Conservation (phyloP, 2,888 invertebrate species). For the Rhimphoctona megacephalus region DNA sequence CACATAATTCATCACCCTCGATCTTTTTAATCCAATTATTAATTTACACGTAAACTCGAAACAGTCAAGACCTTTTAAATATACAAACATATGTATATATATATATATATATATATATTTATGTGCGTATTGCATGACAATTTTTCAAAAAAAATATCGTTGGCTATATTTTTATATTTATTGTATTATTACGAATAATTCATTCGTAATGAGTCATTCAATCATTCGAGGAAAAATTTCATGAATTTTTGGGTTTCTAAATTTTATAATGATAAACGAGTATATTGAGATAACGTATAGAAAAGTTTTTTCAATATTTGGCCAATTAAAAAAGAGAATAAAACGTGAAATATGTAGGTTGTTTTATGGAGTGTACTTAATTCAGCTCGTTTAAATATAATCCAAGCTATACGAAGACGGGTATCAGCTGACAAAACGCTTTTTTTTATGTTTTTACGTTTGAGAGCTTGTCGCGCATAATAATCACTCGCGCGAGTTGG, state of each 20-base stretch:
- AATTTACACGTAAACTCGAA: constrained; percentile 17
- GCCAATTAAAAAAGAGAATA: not conserved
- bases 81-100: not conserved
- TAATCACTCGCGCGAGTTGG: constrained; percentile 76
- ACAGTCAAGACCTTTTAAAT: not conserved
- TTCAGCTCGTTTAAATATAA: constrained; percentile 76
- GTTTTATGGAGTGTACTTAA: constrained; percentile 23
- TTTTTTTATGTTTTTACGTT: constrained; percentile 5
- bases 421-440: constrained; percentile 67
- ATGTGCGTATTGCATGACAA: constrained; percentile 41
- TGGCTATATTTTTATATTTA: not conserved
- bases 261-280: not conserved
- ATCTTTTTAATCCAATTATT: constrained; percentile 58
- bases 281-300: not conserved
- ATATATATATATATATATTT: not conserved
- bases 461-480: constrained; percentile 69
- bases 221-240: not conserved
- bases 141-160: not conserved
- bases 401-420: constrained; percentile 74
- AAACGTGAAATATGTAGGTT: not conserved
- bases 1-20: constrained; percentile 59
- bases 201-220: not conserved
- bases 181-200: not conserved
- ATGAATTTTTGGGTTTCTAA: not conserved
- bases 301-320: no score